Percentiles rank a stretch among this genome's conserved stretches.
Evolutionary conservation across 2,797 vertebrate species (phyloP).

Genomic region (Mycteria americana): DNA sequence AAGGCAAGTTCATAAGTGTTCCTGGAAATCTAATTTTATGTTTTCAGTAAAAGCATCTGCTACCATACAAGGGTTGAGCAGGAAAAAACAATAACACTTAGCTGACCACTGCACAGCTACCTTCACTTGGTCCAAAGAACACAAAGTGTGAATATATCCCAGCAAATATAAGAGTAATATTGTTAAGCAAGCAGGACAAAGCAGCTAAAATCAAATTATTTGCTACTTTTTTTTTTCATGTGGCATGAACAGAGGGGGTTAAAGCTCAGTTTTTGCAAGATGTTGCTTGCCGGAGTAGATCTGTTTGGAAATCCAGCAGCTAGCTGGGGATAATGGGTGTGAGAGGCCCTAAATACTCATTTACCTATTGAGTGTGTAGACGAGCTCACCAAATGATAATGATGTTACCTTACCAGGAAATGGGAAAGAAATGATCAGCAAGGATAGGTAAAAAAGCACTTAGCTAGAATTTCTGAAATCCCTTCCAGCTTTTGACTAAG

Average conservation of each 20-base stretch:
- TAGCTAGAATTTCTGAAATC: background rate
- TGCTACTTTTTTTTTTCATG: background rate
- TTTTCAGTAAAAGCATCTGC: constrained; percentile 32
- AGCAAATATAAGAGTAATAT: background rate
- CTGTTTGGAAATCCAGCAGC: background rate
- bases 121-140: background rate
- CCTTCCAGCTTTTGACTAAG: background rate
- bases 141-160: background rate
- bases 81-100: background rate
- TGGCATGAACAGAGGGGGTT: background rate
- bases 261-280: background rate
- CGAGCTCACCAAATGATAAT: background rate
- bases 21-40: constrained; percentile 52
- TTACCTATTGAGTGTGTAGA: background rate
- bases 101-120: background rate
- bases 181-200: background rate
- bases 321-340: background rate
- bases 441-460: background rate
- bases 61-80: background rate
- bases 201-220: background rate
- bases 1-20: background rate
- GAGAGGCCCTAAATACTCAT: background rate
- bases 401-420: background rate
- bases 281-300: background rate
- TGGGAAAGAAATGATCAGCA: background rate